A percentile compares a stretch with the other conserved stretches of the same genome.
These are phyloP conservation scores for Engystomops pustulosus DNA, from an alignment of 2,113 vertebrate genomes.

Conservation along the genomic window DNA sequence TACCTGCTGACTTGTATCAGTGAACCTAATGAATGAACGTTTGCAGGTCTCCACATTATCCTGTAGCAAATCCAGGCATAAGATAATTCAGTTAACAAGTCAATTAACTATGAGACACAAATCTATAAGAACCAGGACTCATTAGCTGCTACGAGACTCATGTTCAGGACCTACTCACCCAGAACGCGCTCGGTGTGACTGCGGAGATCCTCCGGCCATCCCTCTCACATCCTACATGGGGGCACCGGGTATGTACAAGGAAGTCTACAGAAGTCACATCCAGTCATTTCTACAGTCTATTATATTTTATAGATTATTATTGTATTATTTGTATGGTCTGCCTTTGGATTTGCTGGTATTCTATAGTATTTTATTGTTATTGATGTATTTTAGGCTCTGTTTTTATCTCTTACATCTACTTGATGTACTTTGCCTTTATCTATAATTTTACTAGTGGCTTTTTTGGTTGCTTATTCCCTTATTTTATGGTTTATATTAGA, in stretches of 20 bases:
- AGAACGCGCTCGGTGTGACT: constrained; percentile 21
- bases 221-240: not conserved
- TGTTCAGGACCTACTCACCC: constrained; percentile 40
- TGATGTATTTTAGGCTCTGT: too few relatives aligned
- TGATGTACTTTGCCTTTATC: too few relatives aligned
- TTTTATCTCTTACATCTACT: too few relatives aligned
- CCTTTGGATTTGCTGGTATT: not conserved
- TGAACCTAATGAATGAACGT: constrained; percentile 1
- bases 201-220: not conserved
- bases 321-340: not conserved
- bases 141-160: constrained; percentile 53
- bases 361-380: too few relatives aligned
- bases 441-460: too few relatives aligned
- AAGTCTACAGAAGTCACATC: not conserved
- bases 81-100: constrained; percentile 63
- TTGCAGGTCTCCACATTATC: constrained; percentile 10
- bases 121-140: constrained; percentile 66
- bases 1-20: not conserved
- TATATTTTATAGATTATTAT: not conserved
- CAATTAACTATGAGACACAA: constrained; percentile 65
- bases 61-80: constrained; percentile 35
- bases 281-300: not conserved
- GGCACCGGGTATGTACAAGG: not conserved
- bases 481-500: too few relatives aligned
- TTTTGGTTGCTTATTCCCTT: too few relatives aligned